Evolutionary conservation across 1,140 invertebrate genomes (phyloP), one percentile per base, ranked within the genome.

Genomic region (Heliothis subflexa): DNA sequence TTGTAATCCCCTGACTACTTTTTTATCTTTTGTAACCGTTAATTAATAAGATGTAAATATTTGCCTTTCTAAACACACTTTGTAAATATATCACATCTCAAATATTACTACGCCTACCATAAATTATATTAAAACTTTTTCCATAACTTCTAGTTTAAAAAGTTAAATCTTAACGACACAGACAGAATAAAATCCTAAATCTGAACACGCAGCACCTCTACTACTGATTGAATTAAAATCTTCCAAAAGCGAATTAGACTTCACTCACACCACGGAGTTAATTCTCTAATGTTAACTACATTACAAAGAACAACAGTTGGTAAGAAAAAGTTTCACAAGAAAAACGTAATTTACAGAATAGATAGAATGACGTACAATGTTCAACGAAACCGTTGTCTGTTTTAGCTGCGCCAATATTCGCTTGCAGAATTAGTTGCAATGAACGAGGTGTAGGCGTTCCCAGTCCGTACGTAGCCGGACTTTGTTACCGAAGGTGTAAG

Each of bases 351-450:
- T 57, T 62, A 50, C 55, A 77, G 49, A 21, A 68, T 45, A 54
- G 74, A 68, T 66, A 40, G 11, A 40, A 49, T 40, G 47, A 28
- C 49, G 50, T 50, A 33, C 33, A 66, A 50, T 74, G 21, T 64
- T 72, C 49, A 77, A 73, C 40, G 25, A 75, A 84, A 86, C 74
- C 78, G 80, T 93, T 92, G 83, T 94, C 86, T 93, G 89, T 94
- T 94, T 91, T 94, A 94, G 93, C 92, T 81, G 85, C 90, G 90
- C 82, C 93, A 94, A 89, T 94, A 89, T 88, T 89, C 92, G 83
- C 92, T 94, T 88, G 93, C 90, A 79, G 93, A 94, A 86, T 89
- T 94, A 89, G 81, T 94, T 84, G 90, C 86, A 78, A 88, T 91
- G 88, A 90, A 91, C 87, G 92, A 94, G 87, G 91, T 86, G 78